Conservation (phyloP, 2,888 invertebrate species). For the Pachydiplax longipennis region DNA sequence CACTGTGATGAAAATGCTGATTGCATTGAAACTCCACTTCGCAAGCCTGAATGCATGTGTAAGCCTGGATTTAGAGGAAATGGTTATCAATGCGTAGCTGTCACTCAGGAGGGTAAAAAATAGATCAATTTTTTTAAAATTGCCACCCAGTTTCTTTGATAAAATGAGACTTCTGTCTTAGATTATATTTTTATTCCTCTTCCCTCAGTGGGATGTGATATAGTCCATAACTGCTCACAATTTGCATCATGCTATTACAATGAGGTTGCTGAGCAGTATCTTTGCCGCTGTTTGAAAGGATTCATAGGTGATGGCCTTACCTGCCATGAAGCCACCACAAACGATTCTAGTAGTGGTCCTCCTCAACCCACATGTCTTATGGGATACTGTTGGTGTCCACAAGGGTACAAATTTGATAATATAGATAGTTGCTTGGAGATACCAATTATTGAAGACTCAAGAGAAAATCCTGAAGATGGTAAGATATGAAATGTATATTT, state of each 20-base stretch:
- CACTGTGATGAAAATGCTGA: slow-evolving; percentile 70
- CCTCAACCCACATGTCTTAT: slow-evolving; percentile 62
- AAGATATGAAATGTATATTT: background rate
- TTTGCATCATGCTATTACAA: slow-evolving; percentile 62
- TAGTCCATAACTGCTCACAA: slow-evolving; percentile 66
- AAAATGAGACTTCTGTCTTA: background rate
- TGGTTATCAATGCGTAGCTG: slow-evolving; percentile 55
- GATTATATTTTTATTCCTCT: background rate
- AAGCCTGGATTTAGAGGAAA: slow-evolving; percentile 62
- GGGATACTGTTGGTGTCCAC: slow-evolving; percentile 68
- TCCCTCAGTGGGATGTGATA: slow-evolving; percentile 62
- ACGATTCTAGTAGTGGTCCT: slow-evolving; percentile 55
- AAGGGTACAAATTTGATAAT: slow-evolving; percentile 63
- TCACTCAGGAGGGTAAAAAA: background rate
- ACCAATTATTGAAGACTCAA: background rate
- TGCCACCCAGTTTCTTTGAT: background rate
- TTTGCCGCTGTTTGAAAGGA: slow-evolving; percentile 64
- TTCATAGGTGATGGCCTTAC: slow-evolving; percentile 64
- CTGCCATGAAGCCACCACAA: slow-evolving; percentile 51
- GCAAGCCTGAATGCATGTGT: slow-evolving; percentile 61
- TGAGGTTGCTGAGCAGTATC: slow-evolving; percentile 54
- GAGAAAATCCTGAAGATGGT: background rate
- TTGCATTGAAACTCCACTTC: slow-evolving; percentile 57
- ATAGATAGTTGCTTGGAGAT: slow-evolving; percentile 45
- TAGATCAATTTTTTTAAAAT: background rate